Base-by-base conservation (phyloP, 2,113 vertebrate genomes). In the Symphodus melops region DNA sequence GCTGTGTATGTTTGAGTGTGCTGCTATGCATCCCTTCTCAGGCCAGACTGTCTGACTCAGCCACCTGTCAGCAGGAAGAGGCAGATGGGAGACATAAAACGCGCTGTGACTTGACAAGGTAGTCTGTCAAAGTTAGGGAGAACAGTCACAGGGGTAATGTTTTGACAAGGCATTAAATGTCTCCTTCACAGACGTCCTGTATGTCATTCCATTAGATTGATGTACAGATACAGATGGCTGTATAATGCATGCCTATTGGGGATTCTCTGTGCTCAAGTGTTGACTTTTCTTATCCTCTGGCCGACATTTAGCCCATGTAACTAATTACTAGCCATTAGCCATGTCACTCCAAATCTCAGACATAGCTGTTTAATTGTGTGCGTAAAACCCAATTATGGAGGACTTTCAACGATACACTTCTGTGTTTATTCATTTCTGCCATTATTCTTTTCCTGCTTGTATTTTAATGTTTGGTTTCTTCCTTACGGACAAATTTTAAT, bases 151-250 rank as follows among this genome's bases (percentile, higher is more conserved):
- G 84, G 89, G 88, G 91, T 89, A 92, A 92, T 90, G 88, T 92
- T 91, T 92, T 93, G 86, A 93, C 91, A 92, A 91, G 88, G 86
- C 91, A 91, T 92, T 92, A 88, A 91, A 93, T 90, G 91, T 93
- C 91, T 91, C 83, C 91, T 89, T 92, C 63, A 48, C 86, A 89
- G 82, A 88, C 58, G 82, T 86, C 85, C 88, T 86, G 87, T 75
- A 87, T 89, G 91, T 87, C 89, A 91, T 89, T 86, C 77, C 64
- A 67, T 74, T 77, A 87, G 86, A 92, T 87, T 88, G 89, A 93
- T 90, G 87, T 76, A 65, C 77, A 77, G 78, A 89, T 90, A 88
- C 84, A 88, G 91, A 91, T 89, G 88, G 88, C 80, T 86, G 68
- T 88, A 84, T 91, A 86, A 88, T 79, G 59, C 72, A 86, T 64